Conservation (phyloP, 2,888 invertebrate genomes). For the Danaus chrysippus region DNA sequence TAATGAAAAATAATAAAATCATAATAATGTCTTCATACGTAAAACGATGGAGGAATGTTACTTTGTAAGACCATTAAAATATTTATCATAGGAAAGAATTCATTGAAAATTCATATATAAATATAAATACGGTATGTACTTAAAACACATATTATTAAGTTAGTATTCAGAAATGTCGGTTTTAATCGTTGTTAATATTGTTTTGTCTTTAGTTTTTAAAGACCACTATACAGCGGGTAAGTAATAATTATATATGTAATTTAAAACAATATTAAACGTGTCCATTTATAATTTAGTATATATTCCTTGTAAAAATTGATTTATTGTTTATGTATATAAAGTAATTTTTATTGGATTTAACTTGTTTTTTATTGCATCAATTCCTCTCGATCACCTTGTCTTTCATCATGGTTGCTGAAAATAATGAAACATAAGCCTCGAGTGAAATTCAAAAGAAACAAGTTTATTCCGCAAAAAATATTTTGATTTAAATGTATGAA, state of each 20-base stretch:
- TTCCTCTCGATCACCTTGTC: too few species aligned
- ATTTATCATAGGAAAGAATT: slow-evolving; percentile 1
- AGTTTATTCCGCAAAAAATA: too few species aligned
- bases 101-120: neutral
- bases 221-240: neutral
- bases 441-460: too few species aligned
- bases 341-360: too few species aligned
- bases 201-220: neutral
- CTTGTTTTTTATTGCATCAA: too few species aligned
- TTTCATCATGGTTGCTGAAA: too few species aligned
- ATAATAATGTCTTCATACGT: neutral
- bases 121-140: neutral
- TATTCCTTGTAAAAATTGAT: too few species aligned
- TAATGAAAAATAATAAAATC: neutral
- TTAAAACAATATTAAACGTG: neutral
- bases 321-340: too few species aligned
- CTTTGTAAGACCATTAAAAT: neutral
- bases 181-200: neutral
- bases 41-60: neutral
- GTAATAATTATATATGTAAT: neutral
- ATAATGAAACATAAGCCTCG: too few species aligned
- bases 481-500: too few species aligned
- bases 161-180: neutral
- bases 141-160: neutral
- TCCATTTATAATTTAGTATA: too few species aligned